Evolutionary conservation across 2,888 invertebrate genomes (phyloP).

Genomic region (Phaonia tiefii): DNA sequence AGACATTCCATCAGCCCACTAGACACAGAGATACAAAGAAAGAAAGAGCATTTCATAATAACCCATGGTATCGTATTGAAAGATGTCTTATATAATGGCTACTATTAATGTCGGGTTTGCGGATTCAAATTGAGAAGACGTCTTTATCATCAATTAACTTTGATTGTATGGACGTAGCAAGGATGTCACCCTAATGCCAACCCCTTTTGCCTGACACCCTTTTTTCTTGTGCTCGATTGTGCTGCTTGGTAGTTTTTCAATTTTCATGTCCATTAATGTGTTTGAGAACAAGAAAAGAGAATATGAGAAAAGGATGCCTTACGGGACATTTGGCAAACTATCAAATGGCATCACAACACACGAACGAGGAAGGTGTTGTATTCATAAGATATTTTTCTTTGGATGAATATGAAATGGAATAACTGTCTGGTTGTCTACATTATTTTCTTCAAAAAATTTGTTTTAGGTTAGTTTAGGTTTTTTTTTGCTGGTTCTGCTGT

Average conservation of each 20-base stretch:
- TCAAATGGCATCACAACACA: constrained; percentile 34
- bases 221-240: too few relatives aligned
- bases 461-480: constrained; percentile 4
- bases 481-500: neutral
- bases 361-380: constrained; percentile 1
- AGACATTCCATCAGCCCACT: too few relatives aligned
- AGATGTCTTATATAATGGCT: too few relatives aligned
- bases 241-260: neutral
- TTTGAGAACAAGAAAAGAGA: neutral
- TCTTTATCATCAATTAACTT: constrained; percentile 25
- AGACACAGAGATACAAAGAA: too few relatives aligned
- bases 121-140: neutral
- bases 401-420: constrained; percentile 10
- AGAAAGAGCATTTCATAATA: too few relatives aligned
- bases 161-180: constrained; percentile 17
- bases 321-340: constrained; percentile 47
- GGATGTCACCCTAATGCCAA: constrained; percentile 18
- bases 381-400: constrained; percentile 43
- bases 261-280: constrained; percentile 1
- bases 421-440: constrained; percentile 10
- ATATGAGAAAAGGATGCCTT: constrained; percentile 39
- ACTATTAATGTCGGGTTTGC: neutral
- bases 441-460: too few relatives aligned
- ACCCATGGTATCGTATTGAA: too few relatives aligned
- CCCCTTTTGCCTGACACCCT: neutral